phyloP scores from a whole-genome alignment of 1,140 invertebrate genomes.

The Brachionus manjavacas region DNA sequence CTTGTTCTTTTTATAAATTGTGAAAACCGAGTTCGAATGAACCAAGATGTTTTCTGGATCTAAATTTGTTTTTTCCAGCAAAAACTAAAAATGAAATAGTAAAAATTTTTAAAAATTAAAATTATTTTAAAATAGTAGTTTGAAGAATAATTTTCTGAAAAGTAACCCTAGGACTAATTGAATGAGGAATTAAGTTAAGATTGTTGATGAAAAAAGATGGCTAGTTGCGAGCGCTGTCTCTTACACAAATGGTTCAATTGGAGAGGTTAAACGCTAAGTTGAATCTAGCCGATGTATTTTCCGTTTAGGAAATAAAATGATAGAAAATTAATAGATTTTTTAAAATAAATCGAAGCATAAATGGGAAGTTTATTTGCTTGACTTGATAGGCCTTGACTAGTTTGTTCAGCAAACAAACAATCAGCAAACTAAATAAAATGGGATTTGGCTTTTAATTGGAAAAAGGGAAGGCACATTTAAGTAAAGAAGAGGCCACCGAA shows the following conservation, averaged over 20 bases:
- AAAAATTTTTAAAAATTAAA: no score
- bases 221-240: no score
- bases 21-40: no score
- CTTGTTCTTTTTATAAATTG: no score
- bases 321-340: background rate
- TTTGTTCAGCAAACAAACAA: background rate
- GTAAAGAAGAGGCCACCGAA: background rate
- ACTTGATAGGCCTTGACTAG: background rate
- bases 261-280: background rate
- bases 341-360: background rate
- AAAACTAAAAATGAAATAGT: no score
- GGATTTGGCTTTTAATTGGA: slow-evolving; percentile 10
- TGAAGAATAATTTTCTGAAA: no score
- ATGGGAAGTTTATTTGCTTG: background rate
- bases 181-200: no score
- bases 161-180: no score
- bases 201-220: no score
- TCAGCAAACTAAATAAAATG: background rate
- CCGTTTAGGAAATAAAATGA: background rate
- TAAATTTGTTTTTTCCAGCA: no score
- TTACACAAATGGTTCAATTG: background rate
- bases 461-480: background rate
- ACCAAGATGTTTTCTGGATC: no score
- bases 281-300: background rate
- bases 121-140: no score